A percentile compares a stretch with the other conserved stretches of the same genome.
Evolutionary conservation across 2,888 invertebrate genomes (phyloP).

Genomic region (Calameuta idolon): DNA sequence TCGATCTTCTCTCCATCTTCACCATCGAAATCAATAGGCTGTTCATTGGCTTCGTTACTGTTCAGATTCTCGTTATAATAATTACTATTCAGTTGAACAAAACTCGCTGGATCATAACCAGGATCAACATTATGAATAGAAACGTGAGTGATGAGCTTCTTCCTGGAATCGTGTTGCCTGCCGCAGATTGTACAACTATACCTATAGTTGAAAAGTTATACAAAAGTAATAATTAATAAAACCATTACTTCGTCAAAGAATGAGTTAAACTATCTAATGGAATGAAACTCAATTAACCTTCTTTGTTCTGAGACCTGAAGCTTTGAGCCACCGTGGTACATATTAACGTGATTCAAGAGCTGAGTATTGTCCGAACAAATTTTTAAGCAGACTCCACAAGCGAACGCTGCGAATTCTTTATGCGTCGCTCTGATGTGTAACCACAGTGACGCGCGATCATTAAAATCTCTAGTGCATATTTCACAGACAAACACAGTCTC

Average conservation of each 20-base stretch:
- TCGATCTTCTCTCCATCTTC: conserved; percentile 61
- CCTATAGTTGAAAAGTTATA: conserved; percentile 26
- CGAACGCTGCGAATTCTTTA: conserved; percentile 68
- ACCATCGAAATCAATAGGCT: conserved; percentile 52
- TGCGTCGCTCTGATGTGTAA: conserved; percentile 71
- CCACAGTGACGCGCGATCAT: conserved; percentile 70
- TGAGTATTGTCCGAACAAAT: conserved; percentile 68
- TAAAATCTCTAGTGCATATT: conserved; percentile 67
- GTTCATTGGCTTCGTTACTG: conserved; percentile 52
- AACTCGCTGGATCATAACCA: conserved; percentile 68
- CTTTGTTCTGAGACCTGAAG: conserved; percentile 61
- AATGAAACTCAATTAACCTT: conserved; percentile 48
- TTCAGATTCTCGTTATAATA: conserved; percentile 57
- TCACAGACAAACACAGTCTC: conserved; percentile 68
- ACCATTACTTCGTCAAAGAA: background rate
- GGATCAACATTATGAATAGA: conserved; percentile 70
- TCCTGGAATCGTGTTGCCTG: conserved; percentile 71
- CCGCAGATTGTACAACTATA: conserved; percentile 70
- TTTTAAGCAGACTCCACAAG: conserved; percentile 71
- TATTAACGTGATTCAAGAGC: conserved; percentile 69
- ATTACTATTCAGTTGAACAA: conserved; percentile 66
- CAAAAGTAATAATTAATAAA: background rate
- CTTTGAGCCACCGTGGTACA: conserved; percentile 66
- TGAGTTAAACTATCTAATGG: background rate
- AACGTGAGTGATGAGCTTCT: conserved; percentile 69